Percentiles rank a stretch among this genome's conserved stretches.
Evolutionary conservation across 1,140 invertebrate species (phyloP).

Genomic region (Trichoplusia ni): DNA sequence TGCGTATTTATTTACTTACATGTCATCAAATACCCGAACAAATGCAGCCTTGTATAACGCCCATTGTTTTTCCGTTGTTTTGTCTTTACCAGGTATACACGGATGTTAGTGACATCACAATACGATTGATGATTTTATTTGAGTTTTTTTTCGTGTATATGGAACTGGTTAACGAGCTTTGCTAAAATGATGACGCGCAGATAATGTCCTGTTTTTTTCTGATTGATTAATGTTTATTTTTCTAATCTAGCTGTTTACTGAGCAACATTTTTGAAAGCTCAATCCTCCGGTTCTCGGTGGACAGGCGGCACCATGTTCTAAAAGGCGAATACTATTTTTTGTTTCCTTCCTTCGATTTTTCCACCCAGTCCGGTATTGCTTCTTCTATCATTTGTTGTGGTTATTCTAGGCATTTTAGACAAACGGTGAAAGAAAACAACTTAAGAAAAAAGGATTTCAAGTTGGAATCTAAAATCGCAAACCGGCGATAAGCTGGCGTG

Average conservation of each 20-base stretch:
- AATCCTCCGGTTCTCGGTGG: too few relatives aligned
- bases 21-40: background rate
- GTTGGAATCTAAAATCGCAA: too few relatives aligned
- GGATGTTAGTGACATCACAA: conserved; percentile 15
- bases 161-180: background rate
- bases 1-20: background rate
- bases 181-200: background rate
- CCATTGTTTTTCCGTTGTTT: conserved; percentile 12
- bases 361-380: too few relatives aligned
- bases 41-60: conserved; percentile 5
- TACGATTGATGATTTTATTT: conserved; percentile 25
- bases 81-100: conserved; percentile 4
- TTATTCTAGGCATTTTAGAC: too few relatives aligned
- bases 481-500: background rate
- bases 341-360: too few relatives aligned
- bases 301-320: too few relatives aligned
- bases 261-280: too few relatives aligned
- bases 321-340: too few relatives aligned
- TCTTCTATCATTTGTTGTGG: background rate
- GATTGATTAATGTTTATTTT: too few relatives aligned
- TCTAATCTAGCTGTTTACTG: too few relatives aligned
- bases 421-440: background rate
- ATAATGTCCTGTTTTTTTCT: too few relatives aligned
- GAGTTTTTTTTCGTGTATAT: background rate
- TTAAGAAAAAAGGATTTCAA: background rate